A percentile compares a stretch with the other conserved stretches of the same genome.
These are phyloP conservation scores for Eubasilissa regina DNA, from an alignment of 1,140 invertebrate species.

Conservation along the genomic window DNA sequence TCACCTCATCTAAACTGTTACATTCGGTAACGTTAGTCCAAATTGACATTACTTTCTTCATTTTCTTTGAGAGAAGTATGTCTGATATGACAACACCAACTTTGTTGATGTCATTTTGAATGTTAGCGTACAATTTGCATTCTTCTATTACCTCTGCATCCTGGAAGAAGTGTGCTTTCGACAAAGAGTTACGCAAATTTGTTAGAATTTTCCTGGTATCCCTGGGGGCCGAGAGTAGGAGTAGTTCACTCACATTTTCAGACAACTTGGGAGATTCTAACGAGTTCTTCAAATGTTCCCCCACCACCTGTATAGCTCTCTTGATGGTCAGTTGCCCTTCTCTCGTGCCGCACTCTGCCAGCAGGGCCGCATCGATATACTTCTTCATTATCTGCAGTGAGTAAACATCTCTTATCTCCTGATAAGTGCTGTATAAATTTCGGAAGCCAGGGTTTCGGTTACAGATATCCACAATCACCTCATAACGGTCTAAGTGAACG, in stretches of 20 bases:
- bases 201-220: slow-evolving; percentile 1
- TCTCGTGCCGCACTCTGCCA: too few relatives aligned
- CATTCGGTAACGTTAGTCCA: background rate
- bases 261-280: slow-evolving; percentile 4
- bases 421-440: background rate
- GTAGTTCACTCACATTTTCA: background rate
- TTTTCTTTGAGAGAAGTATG: background rate
- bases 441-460: background rate
- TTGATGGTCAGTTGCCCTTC: too few relatives aligned
- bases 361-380: too few relatives aligned
- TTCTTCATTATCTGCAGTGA: too few relatives aligned
- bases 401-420: too few relatives aligned
- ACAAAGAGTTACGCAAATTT: slow-evolving; percentile 7
- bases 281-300: too few relatives aligned
- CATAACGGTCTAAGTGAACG: background rate
- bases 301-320: too few relatives aligned
- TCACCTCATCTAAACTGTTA: too few relatives aligned
- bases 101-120: slow-evolving; percentile 14
- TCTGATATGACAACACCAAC: background rate
- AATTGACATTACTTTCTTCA: background rate
- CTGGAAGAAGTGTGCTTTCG: background rate
- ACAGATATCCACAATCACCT: background rate
- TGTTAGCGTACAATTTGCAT: background rate
- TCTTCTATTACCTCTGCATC: background rate
- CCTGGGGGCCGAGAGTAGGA: background rate